A percentile compares a stretch with the other conserved stretches of the same genome.
Conservation (phyloP, 2,113 vertebrate species). For the Bubalus kerabau region DNA sequence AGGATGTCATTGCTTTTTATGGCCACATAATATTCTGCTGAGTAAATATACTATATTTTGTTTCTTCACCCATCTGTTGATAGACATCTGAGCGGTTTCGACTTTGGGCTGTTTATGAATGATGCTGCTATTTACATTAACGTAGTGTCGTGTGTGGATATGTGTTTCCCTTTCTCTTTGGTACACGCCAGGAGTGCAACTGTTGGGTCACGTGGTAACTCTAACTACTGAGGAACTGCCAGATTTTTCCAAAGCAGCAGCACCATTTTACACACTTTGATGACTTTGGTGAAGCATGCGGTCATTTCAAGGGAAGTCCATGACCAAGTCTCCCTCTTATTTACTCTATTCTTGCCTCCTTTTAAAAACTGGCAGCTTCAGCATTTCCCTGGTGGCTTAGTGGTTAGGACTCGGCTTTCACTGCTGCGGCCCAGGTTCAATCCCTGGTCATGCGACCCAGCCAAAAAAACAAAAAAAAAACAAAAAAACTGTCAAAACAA, state of each 20-base stretch:
- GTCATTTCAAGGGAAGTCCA: neutral
- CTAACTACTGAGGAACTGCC: neutral
- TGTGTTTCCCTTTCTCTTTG: neutral
- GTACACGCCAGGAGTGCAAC: neutral
- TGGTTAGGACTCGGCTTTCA: neutral
- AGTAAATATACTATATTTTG: neutral
- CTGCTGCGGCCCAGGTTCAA: fast-evolving
- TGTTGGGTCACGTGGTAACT: fast-evolving
- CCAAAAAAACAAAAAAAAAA: neutral
- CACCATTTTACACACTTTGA: neutral
- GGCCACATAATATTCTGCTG: neutral
- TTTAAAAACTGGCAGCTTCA: neutral
- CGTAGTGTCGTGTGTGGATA: too few relatives aligned
- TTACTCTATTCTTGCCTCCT: neutral
- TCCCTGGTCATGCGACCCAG: neutral
- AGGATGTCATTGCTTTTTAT: neutral
- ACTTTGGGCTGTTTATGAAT: neutral
- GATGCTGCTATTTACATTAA: neutral
- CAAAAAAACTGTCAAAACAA: neutral
- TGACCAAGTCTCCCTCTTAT: neutral
- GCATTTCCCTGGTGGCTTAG: neutral
- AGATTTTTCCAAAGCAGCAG: neutral
- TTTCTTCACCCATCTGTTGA: neutral
- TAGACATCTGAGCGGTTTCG: neutral
- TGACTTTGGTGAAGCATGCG: neutral